Conservation (phyloP, 2,113 vertebrate species). For the Cyanocitta stelleri region DNA sequence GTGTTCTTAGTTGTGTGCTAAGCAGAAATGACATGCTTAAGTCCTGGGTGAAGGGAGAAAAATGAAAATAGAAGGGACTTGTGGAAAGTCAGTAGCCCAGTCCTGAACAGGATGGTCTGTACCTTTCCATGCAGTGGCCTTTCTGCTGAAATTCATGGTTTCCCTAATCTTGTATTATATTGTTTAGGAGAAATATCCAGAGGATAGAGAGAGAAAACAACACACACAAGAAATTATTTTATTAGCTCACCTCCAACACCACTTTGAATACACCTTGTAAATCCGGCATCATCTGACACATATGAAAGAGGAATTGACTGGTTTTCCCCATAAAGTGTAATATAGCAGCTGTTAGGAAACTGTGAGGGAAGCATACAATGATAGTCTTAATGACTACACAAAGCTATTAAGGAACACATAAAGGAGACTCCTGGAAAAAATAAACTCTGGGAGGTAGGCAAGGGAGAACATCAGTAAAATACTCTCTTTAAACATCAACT, state of each 20-base stretch:
- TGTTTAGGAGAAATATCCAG: background rate
- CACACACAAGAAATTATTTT: background rate
- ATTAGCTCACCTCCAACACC: background rate
- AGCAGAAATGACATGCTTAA: background rate
- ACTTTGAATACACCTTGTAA: background rate
- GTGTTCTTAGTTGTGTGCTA: background rate
- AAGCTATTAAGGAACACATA: background rate
- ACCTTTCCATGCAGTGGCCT: background rate
- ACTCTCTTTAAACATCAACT: background rate
- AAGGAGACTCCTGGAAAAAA: background rate
- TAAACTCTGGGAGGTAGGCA: background rate
- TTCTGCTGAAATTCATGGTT: background rate
- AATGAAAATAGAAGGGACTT: background rate
- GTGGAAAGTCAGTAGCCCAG: background rate
- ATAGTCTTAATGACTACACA: background rate
- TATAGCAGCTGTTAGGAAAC: background rate
- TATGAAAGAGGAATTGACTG: background rate
- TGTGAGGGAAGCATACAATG: background rate
- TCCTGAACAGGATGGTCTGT: background rate
- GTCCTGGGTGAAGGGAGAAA: background rate
- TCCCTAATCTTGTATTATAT: background rate
- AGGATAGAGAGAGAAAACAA: background rate
- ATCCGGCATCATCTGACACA: background rate
- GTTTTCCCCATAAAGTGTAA: background rate
- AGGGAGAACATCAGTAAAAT: background rate